Percentiles rank a stretch among this genome's conserved stretches.
phyloP scores from a whole-genome alignment of 2,797 vertebrate species.

The Amazonetta brasiliensis region DNA sequence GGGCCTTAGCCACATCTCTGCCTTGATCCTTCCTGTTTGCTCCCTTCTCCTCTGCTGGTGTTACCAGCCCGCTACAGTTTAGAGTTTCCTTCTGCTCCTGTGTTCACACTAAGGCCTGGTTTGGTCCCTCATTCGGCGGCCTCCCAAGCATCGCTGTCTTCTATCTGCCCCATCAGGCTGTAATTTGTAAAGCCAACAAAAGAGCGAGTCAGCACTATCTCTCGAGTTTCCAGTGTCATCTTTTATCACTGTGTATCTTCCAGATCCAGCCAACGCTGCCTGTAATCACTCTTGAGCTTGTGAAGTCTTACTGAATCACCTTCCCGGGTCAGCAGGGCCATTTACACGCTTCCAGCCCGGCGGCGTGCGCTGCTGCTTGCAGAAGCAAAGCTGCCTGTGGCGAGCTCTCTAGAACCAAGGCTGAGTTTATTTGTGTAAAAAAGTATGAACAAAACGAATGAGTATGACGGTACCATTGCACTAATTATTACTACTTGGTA shows the following conservation, averaged over 20 bases:
- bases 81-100: neutral
- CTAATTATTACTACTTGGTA: neutral
- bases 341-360: rapidly evolving
- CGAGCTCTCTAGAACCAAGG: neutral
- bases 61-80: neutral
- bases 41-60: neutral
- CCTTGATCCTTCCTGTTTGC: neutral
- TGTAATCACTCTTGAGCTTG: neutral
- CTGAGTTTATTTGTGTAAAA: neutral
- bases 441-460: neutral
- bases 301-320: neutral
- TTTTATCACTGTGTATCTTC: neutral
- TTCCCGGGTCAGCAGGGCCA: neutral
- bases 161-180: neutral
- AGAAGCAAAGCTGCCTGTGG: neutral
- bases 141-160: neutral
- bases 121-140: neutral
- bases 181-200: neutral
- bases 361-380: neutral
- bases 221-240: neutral
- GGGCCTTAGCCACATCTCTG: neutral
- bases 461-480: neutral
- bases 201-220: neutral
- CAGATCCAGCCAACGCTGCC: neutral
- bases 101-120: neutral